Conservation (phyloP, 2,888 invertebrate species). For the Helicoverpa assulta region DNA sequence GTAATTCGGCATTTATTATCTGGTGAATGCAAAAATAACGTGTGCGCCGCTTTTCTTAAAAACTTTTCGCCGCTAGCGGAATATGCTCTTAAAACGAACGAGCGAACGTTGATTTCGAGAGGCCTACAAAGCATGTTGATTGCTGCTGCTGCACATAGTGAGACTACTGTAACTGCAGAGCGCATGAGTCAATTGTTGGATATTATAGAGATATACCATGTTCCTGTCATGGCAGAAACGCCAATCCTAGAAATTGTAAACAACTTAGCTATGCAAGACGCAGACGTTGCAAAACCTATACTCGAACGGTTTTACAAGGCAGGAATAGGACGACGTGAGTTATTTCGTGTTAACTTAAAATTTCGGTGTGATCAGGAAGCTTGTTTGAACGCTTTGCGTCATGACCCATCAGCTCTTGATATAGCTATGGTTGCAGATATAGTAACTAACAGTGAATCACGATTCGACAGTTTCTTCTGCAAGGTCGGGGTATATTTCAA, state of each 20-base stretch:
- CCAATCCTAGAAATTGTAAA: constrained; percentile 63
- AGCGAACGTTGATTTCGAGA: constrained; percentile 62
- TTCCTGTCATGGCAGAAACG: constrained; percentile 60
- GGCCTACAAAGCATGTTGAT: constrained; percentile 64
- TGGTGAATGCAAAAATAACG: constrained; percentile 46
- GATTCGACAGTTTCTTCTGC: constrained; percentile 68
- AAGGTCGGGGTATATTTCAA: constrained; percentile 74
- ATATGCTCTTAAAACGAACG: constrained; percentile 69
- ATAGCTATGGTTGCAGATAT: constrained; percentile 59
- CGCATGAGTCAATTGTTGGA: constrained; percentile 66
- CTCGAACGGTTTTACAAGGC: constrained; percentile 67
- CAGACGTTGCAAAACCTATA: constrained; percentile 53
- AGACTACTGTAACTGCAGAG: constrained; percentile 36
- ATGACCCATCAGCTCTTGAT: constrained; percentile 67
- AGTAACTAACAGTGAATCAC: constrained; percentile 47
- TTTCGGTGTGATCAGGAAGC: constrained; percentile 70
- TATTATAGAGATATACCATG: constrained; percentile 66
- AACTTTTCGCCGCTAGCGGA: constrained; percentile 71
- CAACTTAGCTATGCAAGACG: constrained; percentile 60
- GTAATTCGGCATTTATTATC: constrained; percentile 72
- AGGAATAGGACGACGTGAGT: constrained; percentile 70
- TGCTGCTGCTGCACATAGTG: constrained; percentile 47
- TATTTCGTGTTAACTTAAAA: constrained; percentile 70
- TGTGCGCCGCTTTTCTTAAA: constrained; percentile 67
- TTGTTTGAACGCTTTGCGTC: constrained; percentile 76